Base-by-base conservation (phyloP, 2,888 invertebrate species). In the Colletes collaris region DNA sequence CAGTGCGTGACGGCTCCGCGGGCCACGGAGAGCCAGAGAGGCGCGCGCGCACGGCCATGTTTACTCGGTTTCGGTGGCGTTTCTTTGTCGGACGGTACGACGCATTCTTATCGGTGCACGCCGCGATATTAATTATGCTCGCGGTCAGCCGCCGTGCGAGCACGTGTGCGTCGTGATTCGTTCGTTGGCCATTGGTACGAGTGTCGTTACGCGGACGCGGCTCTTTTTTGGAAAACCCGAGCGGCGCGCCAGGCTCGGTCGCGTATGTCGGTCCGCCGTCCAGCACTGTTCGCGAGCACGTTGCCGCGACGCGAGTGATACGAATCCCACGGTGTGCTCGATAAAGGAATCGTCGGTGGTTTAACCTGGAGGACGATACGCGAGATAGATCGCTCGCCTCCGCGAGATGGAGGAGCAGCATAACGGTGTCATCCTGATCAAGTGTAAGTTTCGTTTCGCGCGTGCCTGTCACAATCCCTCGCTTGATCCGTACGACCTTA, bases 341-440 rank as follows among this genome's bases (percentile, higher is more conserved):
- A 62, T 50, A 77, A 63, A 44, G 19, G 35, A 49, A 74, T 79
- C 52, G 58, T 53, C 46, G 27, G 53, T 35, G 37, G 27, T 55
- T 56, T 69, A 78, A 82, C 70, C 78, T 73, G 82, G 73, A 81
- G 76, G 37, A 62, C 69, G 50, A 55, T 64, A 72, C 76, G 71
- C 63, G 70, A 76, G 69, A n/a, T 44, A 62, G 58, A 85, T 70
- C 78, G 73, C 71, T 83, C 81, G 83, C 76, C 87, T 81, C 85
- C 87, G 85, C 81, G 86, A 86, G 87, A 95, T 96, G 95, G 95
- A 96, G 93, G 95, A 95, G 92, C 95, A 95, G 93, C 95, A 95
- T 93, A 95, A 95, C 94, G 95, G 96, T 89, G 95, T 96, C 92
- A 95, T 96, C 89, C 95, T 96, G 93, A 96, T 96, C 92, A 96